phyloP scores from a whole-genome alignment of 1,140 invertebrate species.

The Hestina assimilis region DNA sequence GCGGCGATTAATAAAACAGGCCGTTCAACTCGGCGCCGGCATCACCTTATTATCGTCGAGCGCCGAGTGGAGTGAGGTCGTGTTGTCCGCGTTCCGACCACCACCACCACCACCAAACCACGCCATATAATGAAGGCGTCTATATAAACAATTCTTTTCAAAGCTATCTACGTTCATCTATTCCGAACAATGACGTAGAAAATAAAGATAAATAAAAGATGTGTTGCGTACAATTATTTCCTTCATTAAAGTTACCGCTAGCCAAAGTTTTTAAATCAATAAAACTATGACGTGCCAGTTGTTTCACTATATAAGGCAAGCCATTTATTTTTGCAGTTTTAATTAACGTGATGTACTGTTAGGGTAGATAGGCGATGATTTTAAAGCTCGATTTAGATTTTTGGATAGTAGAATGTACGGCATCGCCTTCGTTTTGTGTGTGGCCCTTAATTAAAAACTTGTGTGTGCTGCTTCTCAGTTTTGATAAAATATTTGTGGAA shows the following conservation, averaged over 20 bases:
- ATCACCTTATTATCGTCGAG: too few species aligned
- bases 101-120: too few species aligned
- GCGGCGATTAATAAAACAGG: too few species aligned
- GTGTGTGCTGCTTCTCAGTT: constrained; percentile 45
- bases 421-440: constrained; percentile 66
- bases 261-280: neutral
- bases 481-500: constrained; percentile 18
- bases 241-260: neutral
- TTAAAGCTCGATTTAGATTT: constrained; percentile 40
- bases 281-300: neutral
- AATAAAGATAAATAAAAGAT: too few species aligned
- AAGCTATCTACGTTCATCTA: too few species aligned
- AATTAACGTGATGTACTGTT: constrained; percentile 35
- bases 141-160: too few species aligned
- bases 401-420: constrained; percentile 52
- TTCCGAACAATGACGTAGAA: too few species aligned
- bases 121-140: too few species aligned
- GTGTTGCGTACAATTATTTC: too few species aligned
- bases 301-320: neutral
- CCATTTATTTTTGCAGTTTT: constrained; percentile 36
- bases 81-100: too few species aligned
- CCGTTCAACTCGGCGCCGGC: too few species aligned
- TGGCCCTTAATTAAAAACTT: constrained; percentile 67
- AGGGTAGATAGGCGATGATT: constrained; percentile 48
- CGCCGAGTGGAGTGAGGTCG: too few species aligned